Conservation (phyloP, 1,140 invertebrate species). For the Pygmarrhopalites habei region DNA sequence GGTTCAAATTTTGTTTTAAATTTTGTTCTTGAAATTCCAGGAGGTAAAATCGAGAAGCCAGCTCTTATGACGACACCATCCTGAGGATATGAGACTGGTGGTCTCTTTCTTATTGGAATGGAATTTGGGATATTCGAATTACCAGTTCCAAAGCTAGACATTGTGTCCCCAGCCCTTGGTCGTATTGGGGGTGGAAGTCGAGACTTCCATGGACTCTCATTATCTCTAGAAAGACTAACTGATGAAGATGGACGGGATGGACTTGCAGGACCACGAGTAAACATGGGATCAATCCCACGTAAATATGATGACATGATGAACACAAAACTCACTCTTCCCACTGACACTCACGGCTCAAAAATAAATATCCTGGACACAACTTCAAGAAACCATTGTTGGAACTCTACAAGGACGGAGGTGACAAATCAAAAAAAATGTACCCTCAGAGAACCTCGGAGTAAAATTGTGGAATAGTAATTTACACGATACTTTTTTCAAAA, state of each 20-base stretch:
- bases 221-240: neutral
- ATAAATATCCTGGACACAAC: too few species aligned
- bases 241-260: conserved; percentile 7
- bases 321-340: too few species aligned
- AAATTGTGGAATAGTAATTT: too few species aligned
- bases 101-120: neutral
- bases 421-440: too few species aligned
- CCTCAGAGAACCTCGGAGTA: too few species aligned
- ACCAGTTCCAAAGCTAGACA: neutral
- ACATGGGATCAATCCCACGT: conserved; percentile 19
- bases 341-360: too few species aligned
- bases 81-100: conserved; percentile 41
- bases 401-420: too few species aligned
- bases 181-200: neutral
- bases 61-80: conserved; percentile 71
- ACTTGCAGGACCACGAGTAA: conserved; percentile 17
- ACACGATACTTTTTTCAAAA: too few species aligned
- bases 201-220: neutral
- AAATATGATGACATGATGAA: conserved; percentile 10
- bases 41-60: conserved; percentile 67
- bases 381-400: too few species aligned
- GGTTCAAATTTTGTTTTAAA: conserved; percentile 46
- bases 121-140: neutral
- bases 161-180: neutral
- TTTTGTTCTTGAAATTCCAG: conserved; percentile 42